These are phyloP conservation scores for Macrotus californicus DNA, from an alignment of 2,113 vertebrate genomes.

Conservation along the genomic window DNA sequence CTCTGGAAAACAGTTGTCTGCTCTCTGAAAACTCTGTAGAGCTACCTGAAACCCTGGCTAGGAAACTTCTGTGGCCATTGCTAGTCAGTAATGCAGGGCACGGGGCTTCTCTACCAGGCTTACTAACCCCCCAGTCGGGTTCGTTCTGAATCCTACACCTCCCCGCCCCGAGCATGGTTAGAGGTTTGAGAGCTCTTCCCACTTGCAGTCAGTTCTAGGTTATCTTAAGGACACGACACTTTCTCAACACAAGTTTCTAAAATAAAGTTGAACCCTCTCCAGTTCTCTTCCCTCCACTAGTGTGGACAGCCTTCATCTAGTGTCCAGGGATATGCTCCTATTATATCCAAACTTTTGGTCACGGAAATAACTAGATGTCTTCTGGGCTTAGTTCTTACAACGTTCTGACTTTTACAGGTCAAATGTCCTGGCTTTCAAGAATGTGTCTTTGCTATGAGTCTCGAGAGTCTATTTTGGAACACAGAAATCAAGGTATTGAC, in stretches of 20 bases:
- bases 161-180: neutral
- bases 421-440: slow-evolving; percentile 24
- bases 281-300: neutral
- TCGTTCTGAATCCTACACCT: neutral
- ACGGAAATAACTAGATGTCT: neutral
- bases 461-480: slow-evolving; percentile 24
- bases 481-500: slow-evolving; percentile 31
- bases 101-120: neutral
- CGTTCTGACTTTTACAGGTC: neutral
- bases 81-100: neutral
- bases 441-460: slow-evolving; percentile 23
- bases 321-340: neutral
- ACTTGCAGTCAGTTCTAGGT: neutral
- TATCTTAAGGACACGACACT: neutral
- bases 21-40: neutral
- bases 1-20: neutral
- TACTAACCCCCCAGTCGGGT: neutral
- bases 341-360: neutral
- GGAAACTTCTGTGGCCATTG: neutral
- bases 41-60: neutral
- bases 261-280: neutral
- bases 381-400: neutral
- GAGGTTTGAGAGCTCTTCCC: neutral
- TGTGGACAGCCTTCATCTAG: neutral
- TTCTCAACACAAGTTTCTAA: neutral